These are phyloP conservation scores for Tetramorium alpestre DNA, from an alignment of 1,140 invertebrate species.

Conservation along the genomic window DNA sequence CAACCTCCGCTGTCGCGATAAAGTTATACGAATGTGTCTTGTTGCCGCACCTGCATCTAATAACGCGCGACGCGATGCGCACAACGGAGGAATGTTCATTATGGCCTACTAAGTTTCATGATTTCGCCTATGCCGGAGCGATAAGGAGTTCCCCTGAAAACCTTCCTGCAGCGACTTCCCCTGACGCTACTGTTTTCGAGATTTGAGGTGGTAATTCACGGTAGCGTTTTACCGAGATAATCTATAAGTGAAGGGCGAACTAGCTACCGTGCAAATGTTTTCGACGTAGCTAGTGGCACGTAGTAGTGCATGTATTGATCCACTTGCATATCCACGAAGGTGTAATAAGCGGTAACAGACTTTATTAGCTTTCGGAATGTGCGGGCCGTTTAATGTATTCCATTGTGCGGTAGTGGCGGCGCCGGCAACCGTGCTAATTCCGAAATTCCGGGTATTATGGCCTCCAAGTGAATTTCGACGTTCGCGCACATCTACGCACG, in stretches of 20 bases:
- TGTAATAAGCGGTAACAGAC: conserved; percentile 80
- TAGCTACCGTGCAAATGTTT: conserved; percentile 10
- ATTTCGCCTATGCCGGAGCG: background rate
- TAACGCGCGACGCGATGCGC: background rate
- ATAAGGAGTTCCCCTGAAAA: background rate
- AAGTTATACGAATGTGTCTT: conserved; percentile 18
- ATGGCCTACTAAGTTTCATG: background rate
- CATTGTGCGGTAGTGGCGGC: conserved; percentile 74
- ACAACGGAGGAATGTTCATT: background rate
- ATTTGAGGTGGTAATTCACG: background rate
- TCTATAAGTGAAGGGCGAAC: conserved; percentile 9
- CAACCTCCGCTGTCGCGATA: background rate
- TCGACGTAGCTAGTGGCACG: conserved; percentile 1
- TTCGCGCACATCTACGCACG: conserved; percentile 64
- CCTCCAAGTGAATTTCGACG: conserved; percentile 79
- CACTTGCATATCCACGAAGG: conserved; percentile 63
- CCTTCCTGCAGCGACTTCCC: background rate
- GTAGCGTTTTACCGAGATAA: background rate
- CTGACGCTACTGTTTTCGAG: background rate
- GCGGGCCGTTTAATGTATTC: conserved; percentile 80
- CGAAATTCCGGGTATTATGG: conserved; percentile 79
- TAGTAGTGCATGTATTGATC: conserved; percentile 62
- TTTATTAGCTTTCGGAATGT: conserved; percentile 79
- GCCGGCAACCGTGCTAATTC: conserved; percentile 76
- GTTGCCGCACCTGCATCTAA: conserved; percentile 15